Percentiles rank a stretch among this genome's conserved stretches.
Evolutionary conservation across 2,797 vertebrate genomes (phyloP).

Genomic region (Enteromius treurensis): DNA sequence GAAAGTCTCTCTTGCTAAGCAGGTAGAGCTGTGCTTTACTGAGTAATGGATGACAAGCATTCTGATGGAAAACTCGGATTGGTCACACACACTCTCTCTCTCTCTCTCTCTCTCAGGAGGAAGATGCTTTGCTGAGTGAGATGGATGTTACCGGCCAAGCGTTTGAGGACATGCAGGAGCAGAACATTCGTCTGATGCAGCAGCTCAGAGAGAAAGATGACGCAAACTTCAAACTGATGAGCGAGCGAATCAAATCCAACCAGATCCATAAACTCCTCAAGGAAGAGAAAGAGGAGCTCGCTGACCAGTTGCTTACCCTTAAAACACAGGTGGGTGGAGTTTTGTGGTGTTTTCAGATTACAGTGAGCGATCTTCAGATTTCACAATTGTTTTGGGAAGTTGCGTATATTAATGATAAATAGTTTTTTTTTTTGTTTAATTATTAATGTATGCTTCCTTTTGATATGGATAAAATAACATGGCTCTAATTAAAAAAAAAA

Average conservation of each 20-base stretch:
- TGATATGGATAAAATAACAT: too few species aligned
- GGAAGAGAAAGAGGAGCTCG: slow-evolving; percentile 89
- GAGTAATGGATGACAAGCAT: background rate
- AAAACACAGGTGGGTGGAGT: slow-evolving; percentile 87
- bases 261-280: slow-evolving; percentile 91
- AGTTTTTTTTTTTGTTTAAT: too few species aligned
- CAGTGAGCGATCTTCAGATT: background rate
- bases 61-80: background rate
- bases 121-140: slow-evolving; percentile 86
- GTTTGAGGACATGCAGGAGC: slow-evolving; percentile 91
- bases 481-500: too few species aligned
- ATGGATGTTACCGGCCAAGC: slow-evolving; percentile 91
- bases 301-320: slow-evolving; percentile 82
- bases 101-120: slow-evolving; percentile 74
- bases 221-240: slow-evolving; percentile 91
- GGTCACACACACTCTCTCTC: background rate
- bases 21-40: slow-evolving; percentile 74
- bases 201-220: slow-evolving; percentile 88
- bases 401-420: background rate
- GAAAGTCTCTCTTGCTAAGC: slow-evolving; percentile 94
- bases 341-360: background rate
- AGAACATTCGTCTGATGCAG: slow-evolving; percentile 89
- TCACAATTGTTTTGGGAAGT: background rate
- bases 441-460: too few species aligned
- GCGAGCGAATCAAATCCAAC: slow-evolving; percentile 88